Evolutionary conservation across 2,113 vertebrate genomes (phyloP).

Genomic region (Seriola quinqueradiata): DNA sequence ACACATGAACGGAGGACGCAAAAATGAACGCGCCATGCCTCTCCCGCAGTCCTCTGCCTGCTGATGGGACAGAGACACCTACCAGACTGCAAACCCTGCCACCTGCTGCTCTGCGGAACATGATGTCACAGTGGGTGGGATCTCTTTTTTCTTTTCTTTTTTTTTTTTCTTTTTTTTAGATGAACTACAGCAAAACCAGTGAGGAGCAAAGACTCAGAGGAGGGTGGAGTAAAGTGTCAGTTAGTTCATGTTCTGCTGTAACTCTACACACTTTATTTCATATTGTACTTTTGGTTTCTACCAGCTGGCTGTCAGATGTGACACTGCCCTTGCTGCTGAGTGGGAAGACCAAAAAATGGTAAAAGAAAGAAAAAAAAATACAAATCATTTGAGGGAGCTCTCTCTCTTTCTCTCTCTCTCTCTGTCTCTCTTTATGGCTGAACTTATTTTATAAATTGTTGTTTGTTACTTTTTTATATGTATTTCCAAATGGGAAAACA

Average conservation of each 20-base stretch:
- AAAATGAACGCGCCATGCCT: constrained; percentile 93
- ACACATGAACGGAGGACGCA: constrained; percentile 98
- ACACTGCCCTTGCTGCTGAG: constrained; percentile 81
- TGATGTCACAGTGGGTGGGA: constrained; percentile 43
- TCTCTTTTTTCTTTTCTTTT: not conserved
- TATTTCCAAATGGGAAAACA: constrained; percentile 64
- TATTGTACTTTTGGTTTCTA: constrained; percentile 62
- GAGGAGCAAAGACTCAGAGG: constrained; percentile 45
- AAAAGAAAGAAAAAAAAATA: constrained; percentile 28
- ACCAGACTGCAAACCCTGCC: constrained; percentile 48
- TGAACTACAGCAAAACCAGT: constrained; percentile 24
- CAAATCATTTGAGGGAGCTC: constrained; percentile 19
- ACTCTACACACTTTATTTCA: constrained; percentile 86
- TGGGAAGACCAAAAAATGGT: constrained; percentile 36
- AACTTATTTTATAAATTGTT: constrained; percentile 77
- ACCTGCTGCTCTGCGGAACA: constrained; percentile 30
- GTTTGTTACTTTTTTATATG: constrained; percentile 82
- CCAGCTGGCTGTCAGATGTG: constrained; percentile 69
- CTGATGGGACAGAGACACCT: constrained; percentile 83
- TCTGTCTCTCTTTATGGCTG: constrained; percentile 55
- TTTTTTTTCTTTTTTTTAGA: not conserved
- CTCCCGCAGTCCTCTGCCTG: constrained; percentile 97
- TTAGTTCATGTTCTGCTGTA: constrained; percentile 88
- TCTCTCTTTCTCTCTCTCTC: constrained; percentile 10
- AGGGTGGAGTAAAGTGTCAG: constrained; percentile 43